Base-by-base conservation (phyloP, 2,888 invertebrate species). In the Rambutsinella grinnellia region DNA sequence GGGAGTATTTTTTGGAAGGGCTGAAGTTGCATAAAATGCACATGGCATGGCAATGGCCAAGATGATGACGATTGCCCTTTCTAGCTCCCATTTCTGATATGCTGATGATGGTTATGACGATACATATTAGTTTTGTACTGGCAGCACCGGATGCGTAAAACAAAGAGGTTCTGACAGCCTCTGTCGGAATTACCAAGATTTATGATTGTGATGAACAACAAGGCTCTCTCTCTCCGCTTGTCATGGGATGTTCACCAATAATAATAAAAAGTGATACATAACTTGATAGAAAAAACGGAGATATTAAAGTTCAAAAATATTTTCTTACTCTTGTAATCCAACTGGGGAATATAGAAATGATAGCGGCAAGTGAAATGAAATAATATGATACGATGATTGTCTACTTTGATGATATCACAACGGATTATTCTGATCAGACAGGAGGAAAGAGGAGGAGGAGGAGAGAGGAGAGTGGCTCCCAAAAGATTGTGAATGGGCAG, bases 111-210 rank as follows among this genome's bases (percentile, higher is more conserved):
- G 56, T 44, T 28, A 61, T 47, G 47, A 61, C n/a, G 62, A 63
- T 62, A 24, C 36, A 63, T 66, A 54, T 63, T 53, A 63, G 51
- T 71, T 56, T n/a, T 44, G 47, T 58, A 63, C 24, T 66, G 72
- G 75, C 75, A 71, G 67, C 60, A 77, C 71, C 77, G 77, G 77
- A 77, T 71, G 67, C 77, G 77, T 77, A 77, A 77, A 77, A 71
- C 77, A 77, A 77, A 77, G 77, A 77, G 77, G 77, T 71, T 71
- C 77, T 77, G 77, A 77, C 71, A 77, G 71, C 66, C 68, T 54
- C 77, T 71, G 71, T 77, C 77, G 77, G 71, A 77, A 77, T 77
- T 77, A 67, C 67, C 56, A 60, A 66, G 71, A 77, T 77, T 77
- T 77, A 77, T 77, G 61, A 62, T 44, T 54, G 51, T 65, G 76